Base-by-base conservation (phyloP, 2,888 invertebrate species). In the Melanostoma scalare region DNA sequence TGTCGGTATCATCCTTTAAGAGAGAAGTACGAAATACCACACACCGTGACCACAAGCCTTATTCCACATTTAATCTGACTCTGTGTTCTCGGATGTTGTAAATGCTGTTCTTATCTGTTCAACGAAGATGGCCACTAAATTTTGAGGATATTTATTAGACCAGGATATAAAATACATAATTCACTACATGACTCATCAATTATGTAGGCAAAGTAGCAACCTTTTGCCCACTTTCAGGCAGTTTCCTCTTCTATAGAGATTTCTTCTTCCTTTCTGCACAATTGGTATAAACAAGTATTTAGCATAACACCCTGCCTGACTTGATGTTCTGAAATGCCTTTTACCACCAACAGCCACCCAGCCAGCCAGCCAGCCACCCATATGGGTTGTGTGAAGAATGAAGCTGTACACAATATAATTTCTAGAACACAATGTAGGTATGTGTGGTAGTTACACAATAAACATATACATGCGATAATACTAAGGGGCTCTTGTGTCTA, bases 151-250 rank as follows among this genome's bases (percentile, higher is more conserved):
- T 82, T 82, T 82, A 82, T 82, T 77, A 60, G 77, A 52, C 53
- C 48, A 63, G 77, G 77, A 77, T 73, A 82, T 78, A 78, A 78
- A 82, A 78, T 82, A 82, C 82, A 82, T 78, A 82, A 82, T 77
- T 78, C 82, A 82, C 77, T 74, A 82, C 82, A 82, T 61, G 77
- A 74, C 73, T 82, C 73, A 82, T 77, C 82, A 82, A 82, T 82
- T 82, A 82, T 82, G 82, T 82, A 82, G 68, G 82, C 73, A 82
- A 82, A 77, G 77, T 77, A 73, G 77, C 73, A 76, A 61, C 82
- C 77, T 68, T 68, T 76, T 67, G 72, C 67, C 67, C 72, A 68
- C 55, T 72, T 67, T 55, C 55, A 31, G 73, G 42, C 50, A 68
- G 38, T 56, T 68, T 56, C 53, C 50, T 44, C 40, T 68, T 20